Evolutionary conservation across 1,140 invertebrate genomes (phyloP), one percentile per base, ranked within the genome.

Genomic region (Drosophila baimaii): DNA sequence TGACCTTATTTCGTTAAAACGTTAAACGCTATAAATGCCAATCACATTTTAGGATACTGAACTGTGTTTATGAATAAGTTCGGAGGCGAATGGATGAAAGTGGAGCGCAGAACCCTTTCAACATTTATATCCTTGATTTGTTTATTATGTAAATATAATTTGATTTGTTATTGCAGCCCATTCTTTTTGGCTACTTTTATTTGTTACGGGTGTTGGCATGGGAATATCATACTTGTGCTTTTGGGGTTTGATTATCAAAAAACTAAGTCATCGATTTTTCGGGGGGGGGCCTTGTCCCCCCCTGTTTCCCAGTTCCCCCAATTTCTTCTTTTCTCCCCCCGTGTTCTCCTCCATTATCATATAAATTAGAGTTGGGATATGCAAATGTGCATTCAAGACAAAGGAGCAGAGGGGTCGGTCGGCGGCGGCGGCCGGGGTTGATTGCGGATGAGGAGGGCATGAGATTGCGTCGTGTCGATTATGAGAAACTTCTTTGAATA

Each of bases 131-230:
- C 37, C 49, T 74, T 57, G 68, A 78, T 72, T 80, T 72, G 65
- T 80, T 81, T 70, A 81, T 85, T 85, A 86, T 85, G 81, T 81
- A 85, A 85, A 85, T 85, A 85, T 78, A 84, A 81, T 85, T 81
- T 85, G 78, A 86, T 81, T 85, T 85, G 81, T 85, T 85, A 85
- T 75, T 85, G 77, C 74, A 75, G 47, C 43, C 74, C 55, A 62
- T 65, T 49, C 49, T 13, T 65, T 73, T 64, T 55, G 73, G 55
- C 44, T 68, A 68, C 65, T 82, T 79, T 79, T 57, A 71, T 75
- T 80, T 80, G 57, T 75, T 69, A 57, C 58, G n/a, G 70, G 31
- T 17, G 71, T 82, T 81, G 79, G 79, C 79, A 81, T 82, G 79
- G 79, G 73, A 81, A 81, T 79, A 56, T 29, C 35, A 23, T 58